These are phyloP conservation scores for Xanthia togata DNA, from an alignment of 2,888 invertebrate genomes.

Conservation along the genomic window DNA sequence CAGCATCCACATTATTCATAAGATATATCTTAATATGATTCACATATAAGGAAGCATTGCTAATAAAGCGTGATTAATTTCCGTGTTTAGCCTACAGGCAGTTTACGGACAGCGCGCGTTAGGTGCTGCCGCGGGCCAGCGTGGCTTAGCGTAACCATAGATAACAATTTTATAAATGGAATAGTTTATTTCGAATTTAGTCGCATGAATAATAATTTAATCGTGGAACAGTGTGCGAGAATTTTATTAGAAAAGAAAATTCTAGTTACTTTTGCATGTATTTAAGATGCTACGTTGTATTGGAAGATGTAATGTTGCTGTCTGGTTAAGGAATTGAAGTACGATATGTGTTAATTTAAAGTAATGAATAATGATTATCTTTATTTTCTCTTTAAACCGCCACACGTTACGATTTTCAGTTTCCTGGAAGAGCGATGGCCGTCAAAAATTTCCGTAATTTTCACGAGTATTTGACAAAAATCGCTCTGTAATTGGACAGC, in stretches of 20 bases:
- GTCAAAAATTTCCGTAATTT: background rate
- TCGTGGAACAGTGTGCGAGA: constrained; percentile 59
- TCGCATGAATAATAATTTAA: constrained; percentile 69
- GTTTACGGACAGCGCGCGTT: constrained; percentile 69
- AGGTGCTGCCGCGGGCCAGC: constrained; percentile 70
- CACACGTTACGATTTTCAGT: too few relatives aligned
- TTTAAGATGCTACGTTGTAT: background rate
- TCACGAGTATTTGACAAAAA: background rate
- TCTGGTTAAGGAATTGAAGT: background rate
- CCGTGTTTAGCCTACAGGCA: constrained; percentile 72
- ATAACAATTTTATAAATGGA: constrained; percentile 76
- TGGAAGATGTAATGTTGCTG: background rate
- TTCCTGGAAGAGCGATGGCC: too few relatives aligned
- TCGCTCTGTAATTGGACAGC: background rate
- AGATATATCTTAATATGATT: constrained; percentile 64
- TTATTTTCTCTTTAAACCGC: too few relatives aligned
- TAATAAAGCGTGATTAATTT: constrained; percentile 80
- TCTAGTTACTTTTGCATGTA: background rate
- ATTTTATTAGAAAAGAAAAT: constrained; percentile 16
- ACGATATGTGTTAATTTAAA: too few relatives aligned
- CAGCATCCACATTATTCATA: constrained; percentile 58
- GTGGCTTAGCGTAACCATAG: constrained; percentile 66
- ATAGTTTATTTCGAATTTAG: constrained; percentile 73
- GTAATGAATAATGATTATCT: too few relatives aligned
- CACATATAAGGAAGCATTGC: constrained; percentile 75